phyloP scores from a whole-genome alignment of 2,888 invertebrate genomes.

The Phengaris alcon region DNA sequence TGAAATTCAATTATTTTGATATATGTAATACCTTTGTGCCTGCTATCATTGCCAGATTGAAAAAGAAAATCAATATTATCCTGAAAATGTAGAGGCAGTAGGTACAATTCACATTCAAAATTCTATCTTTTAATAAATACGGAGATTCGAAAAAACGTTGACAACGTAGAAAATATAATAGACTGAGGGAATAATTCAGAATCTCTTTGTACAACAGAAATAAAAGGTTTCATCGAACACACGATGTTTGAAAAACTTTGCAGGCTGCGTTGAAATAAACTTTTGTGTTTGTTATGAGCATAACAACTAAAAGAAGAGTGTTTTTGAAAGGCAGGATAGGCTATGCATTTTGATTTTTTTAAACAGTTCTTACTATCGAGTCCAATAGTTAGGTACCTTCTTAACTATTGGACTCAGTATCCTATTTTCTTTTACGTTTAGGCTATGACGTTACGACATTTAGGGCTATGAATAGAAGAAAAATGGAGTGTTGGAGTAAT shows the following conservation, averaged over 20 bases:
- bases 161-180: neutral
- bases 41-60: neutral
- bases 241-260: neutral
- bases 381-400: no score
- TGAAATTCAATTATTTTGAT: no score
- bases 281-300: neutral
- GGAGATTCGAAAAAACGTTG: neutral
- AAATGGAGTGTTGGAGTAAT: no score
- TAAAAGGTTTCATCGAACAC: conserved; percentile 15
- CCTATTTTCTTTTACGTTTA: no score
- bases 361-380: no score
- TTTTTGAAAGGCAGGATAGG: neutral
- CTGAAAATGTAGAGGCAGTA: neutral
- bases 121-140: conserved; percentile 5
- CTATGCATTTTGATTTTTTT: neutral
- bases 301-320: neutral
- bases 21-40: neutral
- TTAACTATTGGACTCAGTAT: no score
- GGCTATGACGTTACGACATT: no score
- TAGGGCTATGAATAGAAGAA: no score
- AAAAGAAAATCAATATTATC: neutral
- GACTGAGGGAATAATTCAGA: neutral
- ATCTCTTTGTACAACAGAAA: conserved; percentile 17
- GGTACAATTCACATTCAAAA: neutral
- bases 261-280: neutral